Evolutionary conservation across 2,797 vertebrate species (phyloP), one percentile per base, ranked within the genome.

Genomic region (Anisognathus igniventris): DNA sequence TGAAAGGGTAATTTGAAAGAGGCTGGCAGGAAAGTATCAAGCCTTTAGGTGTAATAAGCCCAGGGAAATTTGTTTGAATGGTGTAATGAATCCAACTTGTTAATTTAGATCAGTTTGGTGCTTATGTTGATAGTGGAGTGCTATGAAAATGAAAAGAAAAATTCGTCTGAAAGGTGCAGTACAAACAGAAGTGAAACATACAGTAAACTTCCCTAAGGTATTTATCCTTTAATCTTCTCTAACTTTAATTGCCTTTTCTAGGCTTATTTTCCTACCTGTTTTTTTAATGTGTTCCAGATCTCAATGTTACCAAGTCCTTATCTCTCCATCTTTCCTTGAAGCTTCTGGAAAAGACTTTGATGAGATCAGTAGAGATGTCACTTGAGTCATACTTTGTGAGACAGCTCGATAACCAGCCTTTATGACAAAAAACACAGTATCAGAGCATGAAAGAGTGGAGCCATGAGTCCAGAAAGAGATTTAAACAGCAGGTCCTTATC

Each of bases 101-200:
- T 95, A 88, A 93, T 88, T 95, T 92, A 86, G n/a, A 56, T 84
- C 71, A 39, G 31, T 81, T 92, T 76, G 60, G 70, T 83, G 53
- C 56, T 86, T 87, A 68, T 87, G 51, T 67, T 87, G 71, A 71
- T 88, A 79, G 73, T 31, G 16, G 37, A 94, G 27, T 37, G 57
- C 80, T 92, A 33, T 37, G 80, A 92, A 93, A 88, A 88, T 65
- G 19, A 33, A 76, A 93, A 93, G 60, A 93, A 95, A 93, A 91
- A 88, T 54, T 74, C 18, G 25, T 74, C 60, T 79, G 71, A 92
- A 40, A 89, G 35, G 19, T 79, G 42, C 50, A 65, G 71, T 71
- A 75, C 64, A 82, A 71, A 79, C 42, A 93, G 47, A 82, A 82
- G 35, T n/a, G 35, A 80, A 95, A 79, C 31, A 61, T 21, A 28